Percentiles rank a stretch among this genome's conserved stretches.
Conservation (phyloP, 2,113 vertebrate genomes). For the Ceuthmochares aereus region DNA sequence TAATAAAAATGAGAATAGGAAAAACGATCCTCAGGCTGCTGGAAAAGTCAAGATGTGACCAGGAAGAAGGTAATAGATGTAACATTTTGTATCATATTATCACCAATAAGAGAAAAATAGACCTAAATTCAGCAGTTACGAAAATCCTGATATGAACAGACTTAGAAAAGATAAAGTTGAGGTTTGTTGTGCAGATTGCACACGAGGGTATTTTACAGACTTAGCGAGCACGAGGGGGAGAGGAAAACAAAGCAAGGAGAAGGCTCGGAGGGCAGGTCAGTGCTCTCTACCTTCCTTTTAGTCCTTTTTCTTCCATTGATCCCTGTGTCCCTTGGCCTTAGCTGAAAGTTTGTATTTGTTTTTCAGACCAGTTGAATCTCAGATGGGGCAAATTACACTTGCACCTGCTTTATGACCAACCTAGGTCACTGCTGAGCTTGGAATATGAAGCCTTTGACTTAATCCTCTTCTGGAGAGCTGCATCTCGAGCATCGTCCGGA, state of each 20-base stretch:
- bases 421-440: neutral
- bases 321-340: accelerated
- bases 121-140: neutral
- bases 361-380: neutral
- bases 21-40: neutral
- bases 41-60: neutral
- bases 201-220: accelerated
- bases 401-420: neutral
- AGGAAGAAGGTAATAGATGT: neutral
- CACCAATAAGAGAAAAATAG: neutral
- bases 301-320: neutral
- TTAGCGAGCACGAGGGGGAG: neutral
- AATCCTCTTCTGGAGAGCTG: slow-evolving; percentile 41
- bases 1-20: slow-evolving; percentile 13
- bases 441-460: neutral
- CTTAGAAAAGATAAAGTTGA: neutral
- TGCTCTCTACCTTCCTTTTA: neutral
- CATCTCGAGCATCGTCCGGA: neutral
- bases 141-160: neutral
- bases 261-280: neutral
- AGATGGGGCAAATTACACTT: neutral
- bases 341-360: neutral
- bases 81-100: neutral
- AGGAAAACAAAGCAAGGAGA: neutral
- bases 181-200: neutral